These are phyloP conservation scores for Oplegnathus fasciatus DNA, from an alignment of 2,113 vertebrate species.

Conservation along the genomic window DNA sequence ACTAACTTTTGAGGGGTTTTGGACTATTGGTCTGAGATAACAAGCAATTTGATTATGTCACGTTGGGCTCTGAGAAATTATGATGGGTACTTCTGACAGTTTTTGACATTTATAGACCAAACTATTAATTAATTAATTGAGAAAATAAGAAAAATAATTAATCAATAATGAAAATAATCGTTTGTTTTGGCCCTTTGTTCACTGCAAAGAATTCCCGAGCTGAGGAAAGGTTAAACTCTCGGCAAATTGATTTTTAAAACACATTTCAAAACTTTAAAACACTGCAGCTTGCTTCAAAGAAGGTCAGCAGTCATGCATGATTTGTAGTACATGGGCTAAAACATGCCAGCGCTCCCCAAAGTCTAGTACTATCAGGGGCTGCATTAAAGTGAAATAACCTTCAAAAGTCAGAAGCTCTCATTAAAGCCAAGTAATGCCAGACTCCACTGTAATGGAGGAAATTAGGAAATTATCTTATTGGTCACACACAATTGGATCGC, in stretches of 20 bases:
- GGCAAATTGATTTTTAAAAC: neutral
- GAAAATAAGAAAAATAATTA: too few relatives aligned
- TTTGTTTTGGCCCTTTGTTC: neutral
- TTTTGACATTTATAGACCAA: too few relatives aligned
- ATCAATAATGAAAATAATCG: neutral
- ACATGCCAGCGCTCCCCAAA: neutral
- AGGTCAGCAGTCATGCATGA: neutral
- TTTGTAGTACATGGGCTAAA: neutral
- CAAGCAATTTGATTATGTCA: too few relatives aligned
- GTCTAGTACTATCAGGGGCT: constrained; percentile 1
- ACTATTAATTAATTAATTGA: too few relatives aligned
- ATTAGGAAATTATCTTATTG: constrained; percentile 70
- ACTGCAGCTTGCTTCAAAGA: neutral
- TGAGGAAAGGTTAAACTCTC: neutral
- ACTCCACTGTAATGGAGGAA: constrained; percentile 44
- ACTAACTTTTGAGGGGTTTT: too few relatives aligned
- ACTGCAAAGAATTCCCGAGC: neutral
- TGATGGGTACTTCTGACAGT: too few relatives aligned
- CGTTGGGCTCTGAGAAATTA: too few relatives aligned
- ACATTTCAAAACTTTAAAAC: neutral
- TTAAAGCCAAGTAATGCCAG: constrained; percentile 35
- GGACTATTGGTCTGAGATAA: too few relatives aligned
- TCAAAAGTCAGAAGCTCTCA: constrained; percentile 26
- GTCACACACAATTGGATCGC: constrained; percentile 66
- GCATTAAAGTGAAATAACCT: constrained; percentile 50